Evolutionary conservation across 1,140 invertebrate genomes (phyloP), one percentile per base, ranked within the genome.

Genomic region (Riptortus pedestris): DNA sequence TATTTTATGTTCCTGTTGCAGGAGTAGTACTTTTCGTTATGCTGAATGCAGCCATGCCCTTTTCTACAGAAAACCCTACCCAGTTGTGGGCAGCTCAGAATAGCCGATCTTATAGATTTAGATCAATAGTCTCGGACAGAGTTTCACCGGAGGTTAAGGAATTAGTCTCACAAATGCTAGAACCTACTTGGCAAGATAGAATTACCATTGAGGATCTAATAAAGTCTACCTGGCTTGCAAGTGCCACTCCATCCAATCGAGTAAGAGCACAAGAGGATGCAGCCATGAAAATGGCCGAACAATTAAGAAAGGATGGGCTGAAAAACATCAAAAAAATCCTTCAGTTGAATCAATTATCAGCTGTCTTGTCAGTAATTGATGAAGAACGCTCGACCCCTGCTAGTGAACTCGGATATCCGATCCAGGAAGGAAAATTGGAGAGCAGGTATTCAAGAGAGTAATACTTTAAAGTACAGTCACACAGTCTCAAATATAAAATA

Each of bases 11-110:
- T n/a, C n/a, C n/a, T n/a, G n/a, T 55, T 24, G 16, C 24, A 55
- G 51, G 51, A 24, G 78, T 86, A 0, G 80, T 87, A 29, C 70
- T 87, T 1, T 87, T 81, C 71, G 83, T 83, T 20, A 84, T 87
- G 78, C 74, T 90, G 0, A 88, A 88, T 68, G 85, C 85, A 72
- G 79, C 80, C 1, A 85, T 92, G 80, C 90, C 90, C 0, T 93
- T 90, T 71, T 43, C 24, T 43, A 18, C 26, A n/a, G 29, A 33
- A 16, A 62, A 52, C 31, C 11, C 55, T 22, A 16, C 38, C 11
- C 12, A 24, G 14, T 26, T 66, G 9, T 59, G 47, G 24, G 59
- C 57, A 31, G n/a, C 31, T 16, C 65, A 66, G 27, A 55, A 48
- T 16, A n/a, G 43, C 12, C 18, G 48, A 33, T 24, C 47, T 16